Evolutionary conservation across 64 coral and sea anemone genomes (phyloP).

Genomic region (Hydrozoanthus tunicans): DNA sequence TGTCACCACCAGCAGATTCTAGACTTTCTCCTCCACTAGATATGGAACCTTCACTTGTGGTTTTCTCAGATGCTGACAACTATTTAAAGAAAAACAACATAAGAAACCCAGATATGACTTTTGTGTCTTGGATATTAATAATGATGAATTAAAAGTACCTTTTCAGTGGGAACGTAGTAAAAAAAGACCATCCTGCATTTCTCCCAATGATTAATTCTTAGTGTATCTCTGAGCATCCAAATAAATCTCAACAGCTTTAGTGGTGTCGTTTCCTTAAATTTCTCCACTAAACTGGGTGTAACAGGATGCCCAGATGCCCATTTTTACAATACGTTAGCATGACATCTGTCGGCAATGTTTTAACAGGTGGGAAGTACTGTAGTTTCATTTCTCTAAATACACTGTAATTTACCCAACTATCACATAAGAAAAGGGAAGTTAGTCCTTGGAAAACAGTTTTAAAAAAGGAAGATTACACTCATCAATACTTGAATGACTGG

Average conservation of each 20-base stretch:
- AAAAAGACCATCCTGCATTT: slow-evolving; percentile 17
- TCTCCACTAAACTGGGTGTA: slow-evolving; percentile 15
- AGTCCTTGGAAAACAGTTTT: neutral
- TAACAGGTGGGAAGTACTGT: neutral
- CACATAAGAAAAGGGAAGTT: slow-evolving; percentile 17
- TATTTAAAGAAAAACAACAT: slow-evolving; percentile 28
- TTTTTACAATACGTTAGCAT: slow-evolving; percentile 1
- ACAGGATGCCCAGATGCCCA: neutral
- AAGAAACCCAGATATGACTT: slow-evolving; percentile 19
- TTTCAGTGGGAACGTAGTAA: slow-evolving; percentile 19
- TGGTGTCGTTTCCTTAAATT: neutral
- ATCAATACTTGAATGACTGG: slow-evolving; percentile 7
- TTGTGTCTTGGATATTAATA: slow-evolving; percentile 14
- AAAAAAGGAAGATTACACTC: neutral
- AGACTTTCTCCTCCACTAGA: slow-evolving; percentile 2
- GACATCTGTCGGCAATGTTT: neutral
- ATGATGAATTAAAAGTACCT: slow-evolving; percentile 6
- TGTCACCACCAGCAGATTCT: neutral
- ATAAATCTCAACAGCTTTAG: slow-evolving; percentile 36
- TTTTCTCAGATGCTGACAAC: slow-evolving; percentile 1
- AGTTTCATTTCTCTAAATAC: neutral
- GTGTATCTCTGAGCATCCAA: slow-evolving; percentile 34
- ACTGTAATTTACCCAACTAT: neutral
- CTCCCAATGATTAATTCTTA: slow-evolving; percentile 33
- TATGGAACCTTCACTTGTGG: neutral